Percentiles rank a stretch among this genome's conserved stretches.
These are phyloP conservation scores for Ceratina australensis DNA, from an alignment of 1,140 invertebrate genomes.

Conservation along the genomic window DNA sequence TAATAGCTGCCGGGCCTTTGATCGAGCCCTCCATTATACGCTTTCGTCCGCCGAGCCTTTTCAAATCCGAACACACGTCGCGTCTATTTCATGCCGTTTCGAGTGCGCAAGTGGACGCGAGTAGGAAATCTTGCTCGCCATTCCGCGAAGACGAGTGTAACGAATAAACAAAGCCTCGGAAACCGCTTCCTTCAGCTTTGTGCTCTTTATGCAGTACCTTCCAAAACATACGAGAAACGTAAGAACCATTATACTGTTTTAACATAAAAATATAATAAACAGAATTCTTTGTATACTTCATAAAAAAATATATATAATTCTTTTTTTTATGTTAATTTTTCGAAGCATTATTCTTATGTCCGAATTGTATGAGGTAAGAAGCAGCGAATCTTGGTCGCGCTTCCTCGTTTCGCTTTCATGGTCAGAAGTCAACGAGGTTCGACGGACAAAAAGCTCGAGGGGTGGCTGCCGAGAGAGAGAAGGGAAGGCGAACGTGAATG, in stretches of 20 bases:
- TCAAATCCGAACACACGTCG: not conserved
- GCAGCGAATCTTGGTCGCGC: not conserved
- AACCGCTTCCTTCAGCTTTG: no score
- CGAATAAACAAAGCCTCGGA: not conserved
- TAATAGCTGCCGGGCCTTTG: not conserved
- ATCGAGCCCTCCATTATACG: not conserved
- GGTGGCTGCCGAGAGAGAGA: conserved; percentile 12
- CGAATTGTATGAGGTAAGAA: not conserved
- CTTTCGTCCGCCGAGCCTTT: not conserved
- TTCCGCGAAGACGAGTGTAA: not conserved
- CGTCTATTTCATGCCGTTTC: not conserved
- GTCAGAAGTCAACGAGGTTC: conserved; percentile 4
- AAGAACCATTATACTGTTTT: no score
- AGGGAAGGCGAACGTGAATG: not conserved
- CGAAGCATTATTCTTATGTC: no score
- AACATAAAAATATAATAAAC: no score
- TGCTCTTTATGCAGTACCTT: no score
- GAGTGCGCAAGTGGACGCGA: not conserved
- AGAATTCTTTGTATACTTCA: no score
- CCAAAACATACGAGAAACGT: no score
- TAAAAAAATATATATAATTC: no score
- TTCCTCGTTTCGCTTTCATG: not conserved
- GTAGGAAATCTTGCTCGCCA: not conserved
- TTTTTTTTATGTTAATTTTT: no score
- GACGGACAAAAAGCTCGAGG: conserved; percentile 26